These are phyloP conservation scores for Dysidea cf. avara DNA, from an alignment of 37 sponge, comb jelly and placozoan genomes.

Conservation along the genomic window DNA sequence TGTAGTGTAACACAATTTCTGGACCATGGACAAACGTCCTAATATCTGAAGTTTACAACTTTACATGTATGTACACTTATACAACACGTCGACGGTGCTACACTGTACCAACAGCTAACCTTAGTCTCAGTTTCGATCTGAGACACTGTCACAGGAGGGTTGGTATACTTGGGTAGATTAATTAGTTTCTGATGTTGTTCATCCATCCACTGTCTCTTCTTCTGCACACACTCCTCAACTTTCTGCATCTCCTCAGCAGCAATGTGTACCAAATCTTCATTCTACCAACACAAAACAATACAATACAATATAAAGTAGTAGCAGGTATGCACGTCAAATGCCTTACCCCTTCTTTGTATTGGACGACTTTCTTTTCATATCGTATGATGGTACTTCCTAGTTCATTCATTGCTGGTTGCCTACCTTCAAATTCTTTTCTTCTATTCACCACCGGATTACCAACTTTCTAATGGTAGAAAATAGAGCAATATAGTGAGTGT, in stretches of 20 bases:
- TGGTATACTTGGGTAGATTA: constrained; percentile 26
- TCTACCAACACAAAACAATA: constrained; percentile 37
- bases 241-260: constrained; percentile 81
- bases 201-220: constrained; percentile 76
- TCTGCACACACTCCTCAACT: constrained; percentile 58
- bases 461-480: constrained; percentile 44
- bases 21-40: too few species aligned
- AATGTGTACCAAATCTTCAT: constrained; percentile 86
- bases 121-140: constrained; percentile 62
- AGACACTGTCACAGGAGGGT: constrained; percentile 58
- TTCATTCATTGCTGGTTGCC: constrained; percentile 72
- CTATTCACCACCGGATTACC: constrained; percentile 74
- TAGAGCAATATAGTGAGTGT: not conserved
- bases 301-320: not conserved
- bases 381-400: constrained; percentile 73
- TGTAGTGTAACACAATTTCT: too few species aligned
- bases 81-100: not conserved
- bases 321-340: not conserved
- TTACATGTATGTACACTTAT: not conserved
- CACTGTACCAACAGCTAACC: constrained; percentile 18
- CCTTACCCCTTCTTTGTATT: constrained; percentile 67
- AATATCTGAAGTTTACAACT: not conserved
- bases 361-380: constrained; percentile 79
- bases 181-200: constrained; percentile 49
- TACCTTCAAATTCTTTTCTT: constrained; percentile 52